Evolutionary conservation across 2,888 invertebrate genomes (phyloP).

Genomic region (Maniola hyperantus): DNA sequence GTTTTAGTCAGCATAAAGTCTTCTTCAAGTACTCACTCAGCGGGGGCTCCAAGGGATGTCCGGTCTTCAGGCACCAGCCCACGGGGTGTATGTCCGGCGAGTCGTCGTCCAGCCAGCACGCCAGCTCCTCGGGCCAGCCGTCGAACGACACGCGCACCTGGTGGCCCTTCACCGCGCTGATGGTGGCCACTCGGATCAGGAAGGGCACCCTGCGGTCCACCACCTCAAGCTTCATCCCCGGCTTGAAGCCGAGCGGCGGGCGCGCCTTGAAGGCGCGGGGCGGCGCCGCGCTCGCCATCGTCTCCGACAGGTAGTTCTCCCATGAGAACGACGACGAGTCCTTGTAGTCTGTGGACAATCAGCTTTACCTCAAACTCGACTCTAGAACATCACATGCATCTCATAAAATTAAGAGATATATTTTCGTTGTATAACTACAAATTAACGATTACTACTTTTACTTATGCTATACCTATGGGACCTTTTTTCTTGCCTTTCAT

Average conservation of each 20-base stretch:
- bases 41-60: slow-evolving; percentile 93
- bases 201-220: slow-evolving; percentile 92
- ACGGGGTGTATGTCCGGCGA: slow-evolving; percentile 95
- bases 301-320: slow-evolving; percentile 91
- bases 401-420: no score
- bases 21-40: slow-evolving; percentile 87
- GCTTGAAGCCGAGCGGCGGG: slow-evolving; percentile 89
- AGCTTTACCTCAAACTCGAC: background rate
- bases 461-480: no score
- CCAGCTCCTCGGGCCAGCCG: slow-evolving; percentile 93
- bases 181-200: slow-evolving; percentile 92
- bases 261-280: slow-evolving; percentile 91
- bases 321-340: slow-evolving; percentile 90
- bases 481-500: no score
- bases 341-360: slow-evolving; percentile 82
- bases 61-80: slow-evolving; percentile 95
- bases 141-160: slow-evolving; percentile 92
- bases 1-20: no score
- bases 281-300: slow-evolving; percentile 89
- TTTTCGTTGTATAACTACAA: no score
- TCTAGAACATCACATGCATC: no score
- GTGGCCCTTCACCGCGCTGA: slow-evolving; percentile 89
- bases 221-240: slow-evolving; percentile 93
- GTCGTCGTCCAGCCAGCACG: slow-evolving; percentile 96
- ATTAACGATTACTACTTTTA: no score